A percentile compares a stretch with the other conserved stretches of the same genome.
Conservation (phyloP, 2,797 vertebrate genomes). For the Artibeus jamaicensis region DNA sequence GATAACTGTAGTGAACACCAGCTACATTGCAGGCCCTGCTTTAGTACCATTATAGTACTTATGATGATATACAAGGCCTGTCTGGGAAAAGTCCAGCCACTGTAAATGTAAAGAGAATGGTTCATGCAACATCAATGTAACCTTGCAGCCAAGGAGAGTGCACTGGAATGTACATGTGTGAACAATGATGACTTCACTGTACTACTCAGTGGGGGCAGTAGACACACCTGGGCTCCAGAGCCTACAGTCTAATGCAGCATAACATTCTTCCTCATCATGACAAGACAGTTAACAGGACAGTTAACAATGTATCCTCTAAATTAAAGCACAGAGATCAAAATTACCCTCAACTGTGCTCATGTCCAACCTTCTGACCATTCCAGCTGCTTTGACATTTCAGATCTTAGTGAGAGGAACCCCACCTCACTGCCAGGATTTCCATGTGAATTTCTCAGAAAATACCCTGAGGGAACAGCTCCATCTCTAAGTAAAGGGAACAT, state of each 20-base stretch:
- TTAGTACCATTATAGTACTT: neutral
- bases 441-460: slow-evolving; percentile 43
- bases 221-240: neutral
- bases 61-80: neutral
- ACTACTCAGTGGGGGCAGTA: neutral
- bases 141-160: neutral
- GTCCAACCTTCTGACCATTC: slow-evolving; percentile 28
- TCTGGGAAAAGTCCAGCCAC: neutral
- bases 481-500: slow-evolving; percentile 38
- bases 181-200: neutral
- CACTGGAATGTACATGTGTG: neutral
- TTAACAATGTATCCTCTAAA: neutral
- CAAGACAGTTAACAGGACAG: neutral
- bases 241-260: neutral
- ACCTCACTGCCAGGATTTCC: slow-evolving; percentile 8
- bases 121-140: neutral
- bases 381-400: slow-evolving; percentile 40
- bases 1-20: neutral
- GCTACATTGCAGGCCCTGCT: neutral
- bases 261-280: neutral
- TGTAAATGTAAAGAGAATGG: neutral
- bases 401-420: neutral
- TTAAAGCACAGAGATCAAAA: neutral
- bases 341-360: neutral
- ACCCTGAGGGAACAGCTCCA: neutral